Percentiles rank a stretch among this genome's conserved stretches.
phyloP scores from a whole-genome alignment of 2,113 vertebrate genomes.

The Ctenomys sociabilis region DNA sequence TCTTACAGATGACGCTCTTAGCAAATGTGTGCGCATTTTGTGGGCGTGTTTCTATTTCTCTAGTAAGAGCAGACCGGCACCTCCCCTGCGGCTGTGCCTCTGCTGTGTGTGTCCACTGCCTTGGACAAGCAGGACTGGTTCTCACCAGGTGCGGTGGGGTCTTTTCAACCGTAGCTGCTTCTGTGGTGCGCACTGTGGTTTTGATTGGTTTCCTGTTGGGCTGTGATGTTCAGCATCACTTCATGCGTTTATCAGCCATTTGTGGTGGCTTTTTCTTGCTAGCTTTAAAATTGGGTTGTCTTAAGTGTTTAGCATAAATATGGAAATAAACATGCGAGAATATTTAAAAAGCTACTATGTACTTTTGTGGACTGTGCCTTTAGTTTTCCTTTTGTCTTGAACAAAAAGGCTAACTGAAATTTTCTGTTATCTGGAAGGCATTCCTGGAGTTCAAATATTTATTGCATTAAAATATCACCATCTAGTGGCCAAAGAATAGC shows the following conservation, averaged over 20 bases:
- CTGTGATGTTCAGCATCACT: background rate
- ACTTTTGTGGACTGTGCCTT: background rate
- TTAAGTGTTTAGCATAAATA: background rate
- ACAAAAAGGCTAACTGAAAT: background rate
- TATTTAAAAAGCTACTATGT: background rate
- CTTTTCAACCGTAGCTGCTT: background rate
- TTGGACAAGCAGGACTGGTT: too few species aligned
- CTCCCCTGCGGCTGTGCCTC: rapidly evolving
- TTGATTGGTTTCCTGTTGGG: background rate
- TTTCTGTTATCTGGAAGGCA: constrained; percentile 36
- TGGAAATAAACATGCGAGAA: background rate
- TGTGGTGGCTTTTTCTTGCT: background rate
- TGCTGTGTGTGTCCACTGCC: too few species aligned
- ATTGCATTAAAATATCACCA: constrained; percentile 51
- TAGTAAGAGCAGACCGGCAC: background rate
- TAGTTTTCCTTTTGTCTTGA: background rate
- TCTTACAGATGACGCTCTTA: background rate
- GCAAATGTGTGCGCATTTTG: background rate
- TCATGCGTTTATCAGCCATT: background rate
- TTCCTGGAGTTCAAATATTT: constrained; percentile 9
- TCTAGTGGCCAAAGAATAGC: constrained; percentile 38
- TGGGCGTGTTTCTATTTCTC: background rate
- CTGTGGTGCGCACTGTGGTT: background rate
- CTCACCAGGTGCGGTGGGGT: background rate
- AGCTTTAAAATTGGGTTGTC: background rate